phyloP scores from a whole-genome alignment of 2,113 vertebrate genomes.

The Gila orcuttii region DNA sequence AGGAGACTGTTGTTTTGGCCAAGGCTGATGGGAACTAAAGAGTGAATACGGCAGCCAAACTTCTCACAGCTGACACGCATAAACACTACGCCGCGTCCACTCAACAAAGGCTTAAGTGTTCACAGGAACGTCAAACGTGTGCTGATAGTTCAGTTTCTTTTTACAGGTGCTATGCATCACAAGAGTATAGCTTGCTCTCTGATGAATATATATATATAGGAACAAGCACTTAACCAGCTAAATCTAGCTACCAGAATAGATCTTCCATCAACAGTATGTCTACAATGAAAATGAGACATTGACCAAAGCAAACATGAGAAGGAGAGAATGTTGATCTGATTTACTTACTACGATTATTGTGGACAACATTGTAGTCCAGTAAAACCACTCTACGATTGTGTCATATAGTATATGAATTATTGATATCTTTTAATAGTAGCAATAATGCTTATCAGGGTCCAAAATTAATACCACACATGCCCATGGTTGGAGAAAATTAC shows the following conservation, averaged over 20 bases:
- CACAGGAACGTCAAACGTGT: not conserved
- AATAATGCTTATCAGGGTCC: not conserved
- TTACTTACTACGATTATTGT: not conserved
- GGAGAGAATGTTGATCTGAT: conserved; percentile 10
- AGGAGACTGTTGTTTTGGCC: conserved; percentile 36
- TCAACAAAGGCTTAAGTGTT: conserved; percentile 39
- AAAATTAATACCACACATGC: not conserved
- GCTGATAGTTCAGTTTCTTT: conserved; percentile 28
- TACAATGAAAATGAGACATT: not conserved
- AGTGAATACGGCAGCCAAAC: conserved; percentile 24
- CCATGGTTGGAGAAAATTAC: not conserved
- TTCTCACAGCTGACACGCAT: conserved; percentile 35
- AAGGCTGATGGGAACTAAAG: conserved; percentile 13
- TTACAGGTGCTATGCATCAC: conserved; percentile 27
- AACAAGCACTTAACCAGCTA: conserved; percentile 17
- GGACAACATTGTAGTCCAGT: not conserved
- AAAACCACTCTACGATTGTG: not conserved
- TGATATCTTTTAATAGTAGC: not conserved
- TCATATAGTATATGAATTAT: not conserved
- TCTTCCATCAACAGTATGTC: conserved; percentile 18
- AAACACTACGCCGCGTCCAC: conserved; percentile 9
- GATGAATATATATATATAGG: conserved; percentile 22
- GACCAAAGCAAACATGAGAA: not conserved
- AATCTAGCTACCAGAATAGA: conserved; percentile 19
- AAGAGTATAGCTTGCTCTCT: conserved; percentile 4